Conservation (phyloP, 2,888 invertebrate species). For the Nomada goodeniana region DNA sequence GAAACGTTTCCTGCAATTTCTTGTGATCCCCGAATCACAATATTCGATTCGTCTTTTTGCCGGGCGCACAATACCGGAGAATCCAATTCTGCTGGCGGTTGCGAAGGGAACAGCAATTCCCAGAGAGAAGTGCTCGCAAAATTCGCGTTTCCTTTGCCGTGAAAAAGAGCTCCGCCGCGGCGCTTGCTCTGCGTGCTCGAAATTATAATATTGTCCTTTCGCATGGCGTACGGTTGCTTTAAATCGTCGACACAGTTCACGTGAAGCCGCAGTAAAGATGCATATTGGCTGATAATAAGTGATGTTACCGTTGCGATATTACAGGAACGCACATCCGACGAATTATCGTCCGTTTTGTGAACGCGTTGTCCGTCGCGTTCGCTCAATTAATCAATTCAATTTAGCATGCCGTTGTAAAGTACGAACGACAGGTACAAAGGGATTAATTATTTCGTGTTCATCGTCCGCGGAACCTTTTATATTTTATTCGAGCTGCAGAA, state of each 20-base stretch:
- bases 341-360: no score
- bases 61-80: slow-evolving; percentile 1
- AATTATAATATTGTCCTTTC: neutral
- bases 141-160: slow-evolving; percentile 7
- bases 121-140: slow-evolving; percentile 7
- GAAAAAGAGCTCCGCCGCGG: neutral
- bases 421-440: no score
- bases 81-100: slow-evolving; percentile 17
- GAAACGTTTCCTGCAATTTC: slow-evolving; percentile 14
- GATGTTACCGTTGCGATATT: neutral
- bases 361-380: no score
- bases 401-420: no score
- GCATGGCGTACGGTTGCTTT: neutral
- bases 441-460: no score
- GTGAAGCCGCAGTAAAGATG: neutral
- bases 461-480: no score
- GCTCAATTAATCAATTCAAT: no score
- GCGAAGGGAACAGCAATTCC: slow-evolving; percentile 24
- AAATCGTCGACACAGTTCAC: neutral
- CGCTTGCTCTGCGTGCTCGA: neutral
- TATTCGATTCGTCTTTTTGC: slow-evolving; percentile 31
- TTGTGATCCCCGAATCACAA: slow-evolving; percentile 22
- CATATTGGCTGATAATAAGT: neutral
- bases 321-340: neutral
- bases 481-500: no score